These are phyloP conservation scores for Drosophila rubida DNA, from an alignment of 2,888 invertebrate genomes.

Conservation along the genomic window DNA sequence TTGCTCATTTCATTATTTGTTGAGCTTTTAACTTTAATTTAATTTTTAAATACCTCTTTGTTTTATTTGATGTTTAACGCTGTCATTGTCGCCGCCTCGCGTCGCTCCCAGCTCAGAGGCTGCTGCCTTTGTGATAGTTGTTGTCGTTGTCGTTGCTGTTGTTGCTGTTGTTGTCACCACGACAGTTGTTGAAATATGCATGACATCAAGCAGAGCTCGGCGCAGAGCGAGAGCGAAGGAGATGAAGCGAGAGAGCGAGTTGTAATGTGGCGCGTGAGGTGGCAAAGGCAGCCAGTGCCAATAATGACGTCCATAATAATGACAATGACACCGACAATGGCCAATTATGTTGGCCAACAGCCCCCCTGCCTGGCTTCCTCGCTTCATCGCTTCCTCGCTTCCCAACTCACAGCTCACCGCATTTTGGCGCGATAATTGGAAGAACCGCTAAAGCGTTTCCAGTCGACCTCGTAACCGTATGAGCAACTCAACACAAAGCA, in stretches of 20 bases:
- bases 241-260: neutral
- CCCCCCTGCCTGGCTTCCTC: neutral
- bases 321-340: conserved; percentile 70
- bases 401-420: neutral
- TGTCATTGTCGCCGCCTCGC: conserved; percentile 42
- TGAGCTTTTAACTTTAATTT: conserved; percentile 77
- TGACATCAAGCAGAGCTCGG: conserved; percentile 33
- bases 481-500: neutral
- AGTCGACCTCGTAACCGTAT: conserved; percentile 1
- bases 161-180: conserved; percentile 47
- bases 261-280: neutral
- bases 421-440: conserved; percentile 39
- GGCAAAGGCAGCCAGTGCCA: conserved; percentile 30
- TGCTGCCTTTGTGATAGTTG: neutral
- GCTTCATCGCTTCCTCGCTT: neutral
- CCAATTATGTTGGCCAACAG: conserved; percentile 58
- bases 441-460: conserved; percentile 42
- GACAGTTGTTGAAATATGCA: conserved; percentile 72
- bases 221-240: neutral
- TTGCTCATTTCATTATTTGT: conserved; percentile 68
- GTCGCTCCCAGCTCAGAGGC: conserved; percentile 1
- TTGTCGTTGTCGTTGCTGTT: conserved; percentile 48
- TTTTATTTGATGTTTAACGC: conserved; percentile 64
- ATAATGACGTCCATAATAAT: conserved; percentile 67
- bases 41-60: conserved; percentile 74